Base-by-base conservation (phyloP, 2,888 invertebrate species). In the Lithophane ornitopus region DNA sequence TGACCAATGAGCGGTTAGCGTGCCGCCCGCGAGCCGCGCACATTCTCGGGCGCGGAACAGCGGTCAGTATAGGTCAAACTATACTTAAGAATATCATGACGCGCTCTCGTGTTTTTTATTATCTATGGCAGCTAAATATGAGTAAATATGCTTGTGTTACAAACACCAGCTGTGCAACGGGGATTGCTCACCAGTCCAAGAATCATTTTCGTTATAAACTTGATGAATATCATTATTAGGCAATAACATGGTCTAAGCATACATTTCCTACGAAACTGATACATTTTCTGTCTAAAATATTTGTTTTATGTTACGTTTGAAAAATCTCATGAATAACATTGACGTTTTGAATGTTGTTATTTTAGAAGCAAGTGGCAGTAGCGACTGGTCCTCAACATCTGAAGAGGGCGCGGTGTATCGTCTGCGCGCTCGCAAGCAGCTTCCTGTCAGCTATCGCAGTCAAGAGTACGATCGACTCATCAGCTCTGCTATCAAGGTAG, bases 401-500 rank as follows among this genome's bases (percentile, higher is more conserved):
- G 97, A 97, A 41, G 97, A 98, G 87, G 98, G 98, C 19, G 96
- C 93, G 9, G 98, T 98, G 88, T 99, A 99, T 95, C 98, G 99
- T 78, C 95, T 99, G 87, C 97, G 99, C 28, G 98, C 98, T 89
- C 97, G 99, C 28, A 97, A 98, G 0, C 98, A 98, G 90, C 97
- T 98, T 63, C 98, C 98, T 85, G 98, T 98, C 74, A 98, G 98
- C 92, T 98, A 98, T 90, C 97, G 98, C 82, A 98, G 99, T 88
- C 98, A 98, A 92, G 99, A 99, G 93, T 99, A 98, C 95, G 99
- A 99, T 92, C 98, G 99, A 49, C 97, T 99, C 93, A 99, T 99
- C 88, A 98, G 99, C 92, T 98, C 98, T 59, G 99, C 99, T 16
- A 98, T 99, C 85, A 97, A 98, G 95, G 97, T 72, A 44, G 11